Conservation (phyloP, 2,888 invertebrate genomes). For the Ophonus ardosiacus region DNA sequence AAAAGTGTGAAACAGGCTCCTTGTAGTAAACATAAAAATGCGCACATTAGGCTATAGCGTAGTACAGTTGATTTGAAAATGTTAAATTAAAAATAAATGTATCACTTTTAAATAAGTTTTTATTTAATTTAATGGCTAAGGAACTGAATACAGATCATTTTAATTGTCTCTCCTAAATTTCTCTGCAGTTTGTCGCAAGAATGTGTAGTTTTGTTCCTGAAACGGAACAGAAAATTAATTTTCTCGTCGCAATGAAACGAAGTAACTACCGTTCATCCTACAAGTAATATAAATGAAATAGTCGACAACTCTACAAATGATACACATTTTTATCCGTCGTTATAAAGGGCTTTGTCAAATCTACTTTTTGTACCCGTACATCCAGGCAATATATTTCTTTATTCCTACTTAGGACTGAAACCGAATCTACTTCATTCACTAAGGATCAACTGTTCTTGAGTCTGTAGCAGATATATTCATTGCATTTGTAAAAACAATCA, state of each 20-base stretch:
- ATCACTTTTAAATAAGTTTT: too few species aligned
- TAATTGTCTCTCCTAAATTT: too few species aligned
- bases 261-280: slow-evolving; percentile 2
- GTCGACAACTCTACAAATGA: neutral
- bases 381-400: slow-evolving; percentile 21
- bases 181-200: too few species aligned
- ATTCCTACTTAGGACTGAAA: neutral
- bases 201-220: neutral
- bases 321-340: neutral
- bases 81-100: too few species aligned
- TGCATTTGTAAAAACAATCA: neutral
- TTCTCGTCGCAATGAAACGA: neutral
- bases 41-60: too few species aligned
- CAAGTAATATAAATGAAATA: slow-evolving; percentile 4
- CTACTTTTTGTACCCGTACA: slow-evolving; percentile 2
- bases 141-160: too few species aligned
- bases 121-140: too few species aligned
- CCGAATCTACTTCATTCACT: neutral
- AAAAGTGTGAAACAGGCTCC: too few species aligned
- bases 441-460: neutral
- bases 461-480: neutral
- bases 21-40: too few species aligned
- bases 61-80: too few species aligned
- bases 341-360: slow-evolving; percentile 24
- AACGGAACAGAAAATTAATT: neutral